A percentile compares a stretch with the other conserved stretches of the same genome.
Evolutionary conservation across 2,113 vertebrate species (phyloP).

Genomic region (Brachyhypopomus occidentalis): DNA sequence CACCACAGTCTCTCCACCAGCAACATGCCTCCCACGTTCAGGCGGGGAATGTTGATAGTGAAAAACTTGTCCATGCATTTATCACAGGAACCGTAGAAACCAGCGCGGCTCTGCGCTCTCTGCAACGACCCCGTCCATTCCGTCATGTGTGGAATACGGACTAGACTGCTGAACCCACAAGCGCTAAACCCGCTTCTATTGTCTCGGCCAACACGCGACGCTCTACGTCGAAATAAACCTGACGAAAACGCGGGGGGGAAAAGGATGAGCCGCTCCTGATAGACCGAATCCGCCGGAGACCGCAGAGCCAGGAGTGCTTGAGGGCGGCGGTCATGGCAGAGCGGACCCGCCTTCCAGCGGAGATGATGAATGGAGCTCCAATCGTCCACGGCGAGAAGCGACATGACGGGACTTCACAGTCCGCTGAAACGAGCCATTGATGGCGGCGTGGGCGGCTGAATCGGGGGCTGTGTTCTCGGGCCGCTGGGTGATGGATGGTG

Average conservation of each 20-base stretch:
- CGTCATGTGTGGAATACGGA: neutral
- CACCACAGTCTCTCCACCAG: conserved; percentile 20
- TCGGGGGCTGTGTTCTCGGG: conserved; percentile 58
- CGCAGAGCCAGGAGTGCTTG: neutral
- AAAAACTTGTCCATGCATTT: too few species aligned
- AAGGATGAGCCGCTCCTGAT: too few species aligned
- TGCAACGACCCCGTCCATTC: neutral
- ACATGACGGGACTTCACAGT: conserved; percentile 12
- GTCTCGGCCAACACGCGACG: too few species aligned
- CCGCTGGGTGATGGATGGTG: conserved; percentile 52
- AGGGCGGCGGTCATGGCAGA: neutral
- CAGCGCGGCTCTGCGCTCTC: neutral
- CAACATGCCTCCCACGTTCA: conserved; percentile 13
- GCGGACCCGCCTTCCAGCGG: neutral
- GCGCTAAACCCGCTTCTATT: neutral
- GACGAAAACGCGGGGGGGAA: too few species aligned
- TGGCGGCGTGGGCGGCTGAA: conserved; percentile 47
- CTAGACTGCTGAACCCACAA: neutral
- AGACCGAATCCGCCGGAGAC: too few species aligned
- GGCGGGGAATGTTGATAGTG: too few species aligned
- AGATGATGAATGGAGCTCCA: neutral
- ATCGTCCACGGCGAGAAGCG: neutral
- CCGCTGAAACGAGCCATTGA: conserved; percentile 60
- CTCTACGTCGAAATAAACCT: neutral
- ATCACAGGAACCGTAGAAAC: too few species aligned